phyloP scores from a whole-genome alignment of 2,113 vertebrate species.

The Cisticola juncidis region DNA sequence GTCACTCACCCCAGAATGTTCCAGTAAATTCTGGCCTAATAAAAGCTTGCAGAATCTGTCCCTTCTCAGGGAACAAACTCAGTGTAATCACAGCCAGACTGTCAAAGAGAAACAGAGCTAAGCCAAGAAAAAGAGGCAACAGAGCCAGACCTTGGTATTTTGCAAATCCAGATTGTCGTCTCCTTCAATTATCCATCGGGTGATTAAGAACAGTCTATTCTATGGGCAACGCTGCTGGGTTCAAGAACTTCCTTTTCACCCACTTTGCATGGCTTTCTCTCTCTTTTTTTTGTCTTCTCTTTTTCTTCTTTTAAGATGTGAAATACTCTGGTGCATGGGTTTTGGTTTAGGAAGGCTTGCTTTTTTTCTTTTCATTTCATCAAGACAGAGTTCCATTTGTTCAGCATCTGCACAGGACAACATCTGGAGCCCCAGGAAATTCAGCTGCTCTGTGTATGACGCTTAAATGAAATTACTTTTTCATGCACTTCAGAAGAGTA shows the following conservation, averaged over 20 bases:
- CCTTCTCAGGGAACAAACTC: conserved; percentile 14
- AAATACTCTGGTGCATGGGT: conserved; percentile 16
- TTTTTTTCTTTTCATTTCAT: conserved; percentile 59
- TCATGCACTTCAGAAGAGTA: conserved; percentile 87
- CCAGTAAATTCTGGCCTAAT: conserved; percentile 4
- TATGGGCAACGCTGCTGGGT: neutral
- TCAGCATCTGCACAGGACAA: conserved; percentile 82
- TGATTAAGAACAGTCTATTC: conserved; percentile 9
- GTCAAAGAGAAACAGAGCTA: neutral
- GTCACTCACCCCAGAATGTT: neutral
- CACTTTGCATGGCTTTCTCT: conserved; percentile 1
- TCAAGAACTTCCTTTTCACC: conserved; percentile 15
- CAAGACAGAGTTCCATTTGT: conserved; percentile 78
- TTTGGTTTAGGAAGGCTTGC: conserved; percentile 11
- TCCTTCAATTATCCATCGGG: neutral
- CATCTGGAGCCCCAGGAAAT: conserved; percentile 89
- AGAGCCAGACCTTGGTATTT: conserved; percentile 35
- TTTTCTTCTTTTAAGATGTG: conserved; percentile 11
- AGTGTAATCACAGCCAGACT: conserved; percentile 17
- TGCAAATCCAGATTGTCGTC: neutral
- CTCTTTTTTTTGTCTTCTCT: neutral
- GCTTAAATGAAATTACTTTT: conserved; percentile 83
- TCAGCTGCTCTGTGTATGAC: conserved; percentile 78
- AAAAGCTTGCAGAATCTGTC: neutral
- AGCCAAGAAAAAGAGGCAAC: neutral